A percentile compares a stretch with the other conserved stretches of the same genome.
These are phyloP conservation scores for Machaerirhynchus nigripectus DNA, from an alignment of 2,113 vertebrate species.

Conservation along the genomic window DNA sequence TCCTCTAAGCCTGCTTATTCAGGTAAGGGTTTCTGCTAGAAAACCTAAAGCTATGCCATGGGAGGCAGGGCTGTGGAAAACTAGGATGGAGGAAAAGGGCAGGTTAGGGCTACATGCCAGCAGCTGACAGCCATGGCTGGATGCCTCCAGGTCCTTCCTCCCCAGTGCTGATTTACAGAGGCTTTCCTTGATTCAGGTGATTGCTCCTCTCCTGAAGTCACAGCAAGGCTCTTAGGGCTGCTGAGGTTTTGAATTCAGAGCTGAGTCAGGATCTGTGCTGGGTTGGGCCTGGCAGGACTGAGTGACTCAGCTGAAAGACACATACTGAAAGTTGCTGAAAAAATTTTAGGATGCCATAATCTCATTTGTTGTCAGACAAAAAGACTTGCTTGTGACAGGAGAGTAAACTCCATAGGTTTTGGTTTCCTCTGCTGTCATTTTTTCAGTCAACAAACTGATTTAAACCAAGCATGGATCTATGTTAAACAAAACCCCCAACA, in stretches of 20 bases:
- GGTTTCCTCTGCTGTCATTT: not conserved
- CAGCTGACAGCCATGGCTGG: not conserved
- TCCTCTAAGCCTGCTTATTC: not conserved
- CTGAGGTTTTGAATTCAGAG: not conserved
- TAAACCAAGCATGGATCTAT: conserved; percentile 6
- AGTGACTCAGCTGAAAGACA: not conserved
- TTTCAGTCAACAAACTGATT: not conserved
- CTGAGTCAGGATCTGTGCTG: not conserved
- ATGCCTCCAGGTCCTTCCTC: not conserved
- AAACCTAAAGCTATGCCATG: not conserved
- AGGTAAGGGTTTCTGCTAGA: not conserved
- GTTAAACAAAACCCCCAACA: not conserved
- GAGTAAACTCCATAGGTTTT: not conserved
- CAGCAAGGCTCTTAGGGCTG: not conserved
- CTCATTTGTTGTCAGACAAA: not conserved
- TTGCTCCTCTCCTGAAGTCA: not conserved
- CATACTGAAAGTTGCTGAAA: not conserved
- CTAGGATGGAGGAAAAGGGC: not conserved
- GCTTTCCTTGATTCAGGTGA: not conserved
- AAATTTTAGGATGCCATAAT: not conserved
- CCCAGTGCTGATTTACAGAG: not conserved
- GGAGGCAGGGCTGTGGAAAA: not conserved
- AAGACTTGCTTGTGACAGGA: not conserved
- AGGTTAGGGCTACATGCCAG: not conserved
- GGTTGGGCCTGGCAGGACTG: not conserved